phyloP scores from a whole-genome alignment of 2,888 invertebrate genomes.

The Atethmia centrago region DNA sequence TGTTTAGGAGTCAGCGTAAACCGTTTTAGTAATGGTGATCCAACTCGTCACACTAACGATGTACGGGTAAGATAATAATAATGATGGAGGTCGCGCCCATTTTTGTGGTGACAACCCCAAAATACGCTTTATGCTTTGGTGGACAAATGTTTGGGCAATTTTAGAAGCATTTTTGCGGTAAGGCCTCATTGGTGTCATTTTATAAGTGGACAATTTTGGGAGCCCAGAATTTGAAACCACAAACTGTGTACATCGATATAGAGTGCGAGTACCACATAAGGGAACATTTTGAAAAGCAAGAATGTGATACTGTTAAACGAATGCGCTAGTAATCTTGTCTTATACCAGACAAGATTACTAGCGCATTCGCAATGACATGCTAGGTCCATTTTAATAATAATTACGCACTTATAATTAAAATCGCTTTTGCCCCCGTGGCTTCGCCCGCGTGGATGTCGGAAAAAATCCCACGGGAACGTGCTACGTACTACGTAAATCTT shows the following conservation, averaged over 20 bases:
- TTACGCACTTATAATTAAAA: background rate
- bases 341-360: too few relatives aligned
- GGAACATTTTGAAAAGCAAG: background rate
- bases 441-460: too few relatives aligned
- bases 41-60: background rate
- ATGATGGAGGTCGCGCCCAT: background rate
- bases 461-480: too few relatives aligned
- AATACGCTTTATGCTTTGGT: constrained; percentile 1
- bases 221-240: background rate
- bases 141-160: constrained; percentile 10
- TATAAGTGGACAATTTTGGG: background rate
- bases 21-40: background rate
- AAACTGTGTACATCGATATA: too few relatives aligned
- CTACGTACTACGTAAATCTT: too few relatives aligned
- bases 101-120: constrained; percentile 12
- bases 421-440: too few relatives aligned
- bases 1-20: background rate
- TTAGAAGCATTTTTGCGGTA: constrained; percentile 12
- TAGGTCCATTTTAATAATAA: background rate
- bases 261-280: too few relatives aligned
- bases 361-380: too few relatives aligned
- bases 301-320: background rate
- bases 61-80: background rate
- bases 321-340: background rate
- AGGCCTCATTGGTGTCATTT: constrained; percentile 6